phyloP scores from a whole-genome alignment of 2,888 invertebrate species.

The Scaptomyza caliginosa region DNA sequence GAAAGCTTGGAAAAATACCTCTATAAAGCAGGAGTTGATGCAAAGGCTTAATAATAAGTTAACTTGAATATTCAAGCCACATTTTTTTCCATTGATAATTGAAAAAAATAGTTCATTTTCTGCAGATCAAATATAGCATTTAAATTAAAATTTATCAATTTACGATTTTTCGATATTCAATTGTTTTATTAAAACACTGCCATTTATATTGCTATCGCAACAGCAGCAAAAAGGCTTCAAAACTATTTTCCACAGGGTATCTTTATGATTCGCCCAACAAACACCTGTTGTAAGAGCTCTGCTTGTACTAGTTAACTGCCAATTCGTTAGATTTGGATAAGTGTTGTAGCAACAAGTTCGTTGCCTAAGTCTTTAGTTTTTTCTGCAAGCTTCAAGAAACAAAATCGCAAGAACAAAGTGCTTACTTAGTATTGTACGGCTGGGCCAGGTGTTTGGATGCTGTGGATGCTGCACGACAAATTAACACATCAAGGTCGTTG shows the following conservation, averaged over 20 bases:
- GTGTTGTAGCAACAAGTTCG: constrained; percentile 40
- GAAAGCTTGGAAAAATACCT: no score
- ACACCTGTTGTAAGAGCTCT: neutral
- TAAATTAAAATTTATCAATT: no score
- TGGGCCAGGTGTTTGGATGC: constrained; percentile 45
- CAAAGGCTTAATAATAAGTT: no score
- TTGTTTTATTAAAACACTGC: no score
- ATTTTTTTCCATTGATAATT: no score
- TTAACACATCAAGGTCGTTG: constrained; percentile 82
- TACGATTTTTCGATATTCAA: no score
- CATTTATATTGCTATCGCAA: no score
- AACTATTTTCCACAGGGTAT: constrained; percentile 7
- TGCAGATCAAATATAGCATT: no score
- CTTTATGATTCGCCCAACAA: neutral
- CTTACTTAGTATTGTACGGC: constrained; percentile 21
- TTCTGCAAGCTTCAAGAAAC: constrained; percentile 4
- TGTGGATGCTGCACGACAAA: constrained; percentile 54
- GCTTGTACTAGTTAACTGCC: neutral
- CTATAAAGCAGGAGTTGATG: no score
- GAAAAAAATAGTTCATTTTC: no score
- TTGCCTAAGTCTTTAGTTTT: constrained; percentile 60
- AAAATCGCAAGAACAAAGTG: constrained; percentile 23
- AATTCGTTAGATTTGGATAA: constrained; percentile 7
- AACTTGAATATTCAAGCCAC: no score
- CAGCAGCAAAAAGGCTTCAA: no score